Evolutionary conservation across 1,140 invertebrate genomes (phyloP), one percentile per base, ranked within the genome.

Genomic region (Aphidius gifuensis): DNA sequence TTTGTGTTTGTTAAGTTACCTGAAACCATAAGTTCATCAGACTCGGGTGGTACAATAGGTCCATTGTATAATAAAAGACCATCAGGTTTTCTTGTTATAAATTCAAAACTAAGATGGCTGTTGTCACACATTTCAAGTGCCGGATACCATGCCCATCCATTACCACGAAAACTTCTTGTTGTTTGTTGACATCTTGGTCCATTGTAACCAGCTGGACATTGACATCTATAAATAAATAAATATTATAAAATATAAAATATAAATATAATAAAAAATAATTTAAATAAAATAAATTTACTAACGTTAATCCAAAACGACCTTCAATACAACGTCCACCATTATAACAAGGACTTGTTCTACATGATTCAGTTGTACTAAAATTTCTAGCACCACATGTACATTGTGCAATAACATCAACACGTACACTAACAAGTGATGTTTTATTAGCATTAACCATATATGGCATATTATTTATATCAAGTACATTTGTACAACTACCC

Each of bases 401-500:
- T 72, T 96, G 92, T 0, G 92, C 90, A 68, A 94, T 84, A 1
- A 95, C 90, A 72, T 92, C 90, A 5, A 96, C 92, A 62, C 91
- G 83, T 0, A 98, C 93, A 23, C 96, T 94, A 23, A 98, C 94
- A 38, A 98, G 81, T 0, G 96, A 90, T 0, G 96, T 98, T 80
- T 93, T 94, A 73, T 98, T 99, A 7, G 96, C 92, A 81, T 98
- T 98, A 0, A 98, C 93, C 87, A 96, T 92, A 67, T 96, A 94
- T 0, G 96, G 96, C 59, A 94, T 80, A 64, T 88, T 87, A 76
- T 90, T 94, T 56, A 97, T 93, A 69, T 94, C 91, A 39, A 97
- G 80, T 43, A 87, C 86, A 80, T 97, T 98, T 2, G 94, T 96
- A 80, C 97, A 98, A 57, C 94, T 97, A 6, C 92, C 93, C 80